phyloP scores from a whole-genome alignment of 1,140 invertebrate genomes.

The Hermetia illucens region DNA sequence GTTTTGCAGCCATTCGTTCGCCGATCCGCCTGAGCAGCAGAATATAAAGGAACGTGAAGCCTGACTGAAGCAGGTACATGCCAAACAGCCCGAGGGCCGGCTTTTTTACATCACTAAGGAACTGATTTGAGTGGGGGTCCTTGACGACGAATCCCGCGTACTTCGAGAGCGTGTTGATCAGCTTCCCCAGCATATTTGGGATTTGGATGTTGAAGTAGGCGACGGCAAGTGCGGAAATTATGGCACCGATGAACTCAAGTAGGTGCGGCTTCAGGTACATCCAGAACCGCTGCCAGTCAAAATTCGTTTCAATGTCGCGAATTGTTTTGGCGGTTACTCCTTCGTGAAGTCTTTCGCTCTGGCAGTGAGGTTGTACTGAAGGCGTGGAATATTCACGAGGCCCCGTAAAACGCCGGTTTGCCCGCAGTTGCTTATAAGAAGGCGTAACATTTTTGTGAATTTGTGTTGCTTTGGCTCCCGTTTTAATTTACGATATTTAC shows the following conservation, averaged over 20 bases:
- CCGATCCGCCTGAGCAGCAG: conserved; percentile 71
- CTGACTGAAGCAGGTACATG: conserved; percentile 59
- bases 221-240: conserved; percentile 54
- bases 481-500: too few relatives aligned
- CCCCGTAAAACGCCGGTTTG: too few relatives aligned
- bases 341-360: too few relatives aligned
- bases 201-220: conserved; percentile 72
- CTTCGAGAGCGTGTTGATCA: conserved; percentile 59
- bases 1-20: conserved; percentile 65
- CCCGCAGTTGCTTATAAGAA: too few relatives aligned
- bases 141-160: conserved; percentile 32
- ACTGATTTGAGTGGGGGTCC: conserved; percentile 26
- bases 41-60: conserved; percentile 83
- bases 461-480: too few relatives aligned
- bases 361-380: too few relatives aligned
- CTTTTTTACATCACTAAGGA: conserved; percentile 44
- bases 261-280: conserved; percentile 42
- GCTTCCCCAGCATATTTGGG: conserved; percentile 55
- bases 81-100: conserved; percentile 50
- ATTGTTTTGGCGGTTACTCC: too few relatives aligned
- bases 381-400: too few relatives aligned
- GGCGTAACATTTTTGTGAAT: too few relatives aligned
- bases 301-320: too few relatives aligned
- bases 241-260: conserved; percentile 38
- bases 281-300: conserved; percentile 48